Evolutionary conservation across 2,888 invertebrate species (phyloP), one percentile per base, ranked within the genome.

Genomic region (Agrochola lychnidis): DNA sequence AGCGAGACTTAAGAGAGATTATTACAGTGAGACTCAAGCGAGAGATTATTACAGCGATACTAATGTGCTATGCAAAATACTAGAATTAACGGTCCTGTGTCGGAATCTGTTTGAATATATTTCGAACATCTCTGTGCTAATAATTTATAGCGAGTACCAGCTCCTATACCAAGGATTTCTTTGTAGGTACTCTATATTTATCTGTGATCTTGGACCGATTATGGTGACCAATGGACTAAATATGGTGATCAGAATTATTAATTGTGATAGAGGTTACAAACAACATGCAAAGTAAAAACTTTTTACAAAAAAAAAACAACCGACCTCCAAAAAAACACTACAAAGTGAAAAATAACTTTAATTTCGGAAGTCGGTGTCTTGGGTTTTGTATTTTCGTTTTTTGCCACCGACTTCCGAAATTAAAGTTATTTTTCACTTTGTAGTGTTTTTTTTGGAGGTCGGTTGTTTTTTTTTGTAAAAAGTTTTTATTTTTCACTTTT

Each of bases 11-110:
- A 69, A 85, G 70, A 75, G 73, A 69, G 57, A 66, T 42, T 64
- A 25, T 16, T 45, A 48, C 30, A 45, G 57, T 51, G 22, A 57
- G 62, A 59, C 25, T 61, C 71, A 69, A 85, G 70, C 62, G 70
- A 61, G 62, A 81, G 64, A 79, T 84, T 74, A 79, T 79, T 72
- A 70, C 79, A 6, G 42, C 56, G 73, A 64, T 79, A 72, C 57
- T 83, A 75, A 78, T 77, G 77, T 73, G 61, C 61, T 73, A 81
- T 81, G 83, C 73, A 66, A 84, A 83, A 57, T 77, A 76, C 76
- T n/a, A 25, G 61, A 66, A 81, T 81, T 71, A 74, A 83, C 81
- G 64, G 57, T 40, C 61, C 42, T 6, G 48, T 42, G 71, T 42
- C 10, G 63, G 61, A 56, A 73, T 76, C 71, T 80, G 40, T 67